Evolutionary conservation across 2,113 vertebrate genomes (phyloP), one percentile per base, ranked within the genome.

Genomic region (Dromaius novaehollandiae): DNA sequence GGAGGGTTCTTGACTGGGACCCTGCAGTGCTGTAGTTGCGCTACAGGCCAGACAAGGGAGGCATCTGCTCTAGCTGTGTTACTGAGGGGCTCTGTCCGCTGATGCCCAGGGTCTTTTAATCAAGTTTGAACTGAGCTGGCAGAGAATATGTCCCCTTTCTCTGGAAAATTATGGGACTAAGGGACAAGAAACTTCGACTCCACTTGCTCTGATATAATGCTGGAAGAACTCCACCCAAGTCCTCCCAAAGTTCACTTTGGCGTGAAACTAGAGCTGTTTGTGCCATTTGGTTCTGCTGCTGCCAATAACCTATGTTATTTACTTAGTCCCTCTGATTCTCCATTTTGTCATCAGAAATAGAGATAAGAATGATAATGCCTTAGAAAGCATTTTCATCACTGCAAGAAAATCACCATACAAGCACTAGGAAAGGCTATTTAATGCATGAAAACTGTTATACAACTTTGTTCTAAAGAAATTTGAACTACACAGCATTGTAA

Each of bases 181-280:
- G 42, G 60, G 32, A 48, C 9, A 60, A 42, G 32, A 60, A 56
- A 60, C 32, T 60, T 60, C 32, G 34, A 42, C 26, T 40, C 9
- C 36, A 11, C 14, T 82, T 28, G 11, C 44, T 74, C 12, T 13
- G 1, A 21, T 34, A 36, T 1, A 9, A 60, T 7, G 6, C 22
- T 40, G 11, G 48, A 78, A 73, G 34, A 73, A 22, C 58, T 81
- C 16, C 18, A 87, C 32, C 22, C 56, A 38, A 36, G 25, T 7
- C 24, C 40, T 36, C 13, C 1, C 1, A 9, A n/a, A 5, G 32
- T 65, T 80, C 61, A 42, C 9, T 3, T 4, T 0, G 0, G 12
- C 0, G 0, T 64, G 70, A 88, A 50, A 10, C 9, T 0, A 2
- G 36, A 24, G 38, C 36, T 78, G n/a, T 36, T 63, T 74, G 25